phyloP scores from a whole-genome alignment of 2,797 vertebrate genomes.

The Sebastes taczanowskii region DNA sequence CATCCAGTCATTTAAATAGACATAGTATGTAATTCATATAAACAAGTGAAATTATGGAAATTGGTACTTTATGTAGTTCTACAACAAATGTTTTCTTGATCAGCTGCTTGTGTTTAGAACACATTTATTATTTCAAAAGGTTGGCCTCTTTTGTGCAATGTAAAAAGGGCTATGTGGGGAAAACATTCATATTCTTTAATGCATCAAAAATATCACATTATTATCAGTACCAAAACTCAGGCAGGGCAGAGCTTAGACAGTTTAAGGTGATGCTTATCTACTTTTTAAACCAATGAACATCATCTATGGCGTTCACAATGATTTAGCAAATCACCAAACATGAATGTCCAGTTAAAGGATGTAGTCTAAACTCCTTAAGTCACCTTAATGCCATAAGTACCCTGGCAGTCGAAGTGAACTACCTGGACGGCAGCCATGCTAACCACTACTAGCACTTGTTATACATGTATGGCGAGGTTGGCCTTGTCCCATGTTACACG shows the following conservation, averaged over 20 bases:
- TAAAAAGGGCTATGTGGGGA: background rate
- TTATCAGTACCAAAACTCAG: background rate
- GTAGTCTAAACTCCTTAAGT: background rate
- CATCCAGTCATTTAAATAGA: background rate
- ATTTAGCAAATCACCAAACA: background rate
- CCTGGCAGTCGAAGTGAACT: constrained; percentile 25
- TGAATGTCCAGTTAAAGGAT: background rate
- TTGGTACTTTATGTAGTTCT: background rate
- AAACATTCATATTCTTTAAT: background rate
- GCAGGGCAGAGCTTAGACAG: background rate
- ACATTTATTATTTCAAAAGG: background rate
- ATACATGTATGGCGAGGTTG: background rate
- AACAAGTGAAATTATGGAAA: background rate
- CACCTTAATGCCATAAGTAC: background rate
- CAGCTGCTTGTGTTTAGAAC: background rate
- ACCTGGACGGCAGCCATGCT: constrained; percentile 58
- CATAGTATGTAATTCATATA: background rate
- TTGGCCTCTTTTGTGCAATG: background rate
- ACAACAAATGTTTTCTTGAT: background rate
- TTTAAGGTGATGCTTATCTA: background rate
- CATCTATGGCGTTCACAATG: background rate
- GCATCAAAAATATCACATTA: background rate
- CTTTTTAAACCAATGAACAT: background rate
- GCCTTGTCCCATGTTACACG: background rate
- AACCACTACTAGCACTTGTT: constrained; percentile 11